Evolutionary conservation across 53 echinoderm and acorn worm genomes (phyloP), one percentile per base, ranked within the genome.

Genomic region (Paelopatides confundens): DNA sequence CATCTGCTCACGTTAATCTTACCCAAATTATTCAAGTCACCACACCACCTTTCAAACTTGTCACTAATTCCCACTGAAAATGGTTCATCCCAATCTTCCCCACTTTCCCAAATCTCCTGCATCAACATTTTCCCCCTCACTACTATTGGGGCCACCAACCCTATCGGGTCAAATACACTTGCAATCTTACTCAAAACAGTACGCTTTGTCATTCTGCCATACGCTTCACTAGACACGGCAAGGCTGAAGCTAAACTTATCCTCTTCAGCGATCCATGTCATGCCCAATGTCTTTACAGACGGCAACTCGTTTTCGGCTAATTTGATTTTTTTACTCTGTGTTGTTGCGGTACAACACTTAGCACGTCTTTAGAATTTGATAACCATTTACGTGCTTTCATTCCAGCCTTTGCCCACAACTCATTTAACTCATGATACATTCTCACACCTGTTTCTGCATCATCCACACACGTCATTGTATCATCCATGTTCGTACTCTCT

Each of bases 241-340:
- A 1, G 35, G 15, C 90, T 77, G 81, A 95, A 95, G 3, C 90
- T 66, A 76, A 93, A 95, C 49, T 63, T 33, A 65, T 95, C 95
- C 8, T 86, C 71, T 33, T 95, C 91, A 10, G 86, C 43, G 33
- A 90, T 85, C 95, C 93, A 93, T 34, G 89, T 86, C 30, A 91
- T 51, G 0, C 95, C 91, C 21, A 95, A 71, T 2, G 91, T 86
- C 82, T 82, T 86, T 26, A 91, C 89, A 2, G 93, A 26, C 0
- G 91, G 89, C 6, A 91, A 70, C 10, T 87, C 82, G 29, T 85
- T 85, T 37, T 66, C 62, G 8, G 86, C 32, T 1, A 95, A 82
- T 39, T 93, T 87, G 31, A 91, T 37, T 23, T 93, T 76, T 66
- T 87, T 93, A 91, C 91, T 63, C 87, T 85, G 31, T 87, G 89